Evolutionary conservation across 2,113 vertebrate genomes (phyloP), one percentile per base, ranked within the genome.

Genomic region (Talpa occidentalis): DNA sequence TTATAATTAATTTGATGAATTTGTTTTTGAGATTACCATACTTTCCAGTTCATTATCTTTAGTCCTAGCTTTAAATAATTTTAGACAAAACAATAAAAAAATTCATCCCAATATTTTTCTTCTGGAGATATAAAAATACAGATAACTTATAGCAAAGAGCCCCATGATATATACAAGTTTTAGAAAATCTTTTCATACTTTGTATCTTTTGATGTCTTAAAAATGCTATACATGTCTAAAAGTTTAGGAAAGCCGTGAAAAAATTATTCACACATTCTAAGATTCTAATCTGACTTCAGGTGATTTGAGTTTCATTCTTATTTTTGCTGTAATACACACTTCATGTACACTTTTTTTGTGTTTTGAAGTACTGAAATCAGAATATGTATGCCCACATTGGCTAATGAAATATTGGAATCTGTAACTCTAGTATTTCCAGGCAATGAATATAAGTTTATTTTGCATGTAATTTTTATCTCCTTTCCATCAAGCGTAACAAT

Each of bases 401-500:
- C 74, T 87, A 93, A 44, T 21, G 44, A 88, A 88, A 93, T 77
- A 77, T 3, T 35, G 80, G 64, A 91, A 95, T 59, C 56, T 76
- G 3, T 92, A 88, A 93, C 70, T 64, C 54, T 62, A 78, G 84
- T 80, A 90, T 95, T 97, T 98, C 84, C 84, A 86, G 64, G 66
- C 87, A 83, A 90, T 94, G 85, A 91, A 44, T 89, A 69, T 80
- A 93, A 92, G 70, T 93, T 40, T 77, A 91, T 94, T 97, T 97
- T 97, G 95, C 95, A 93, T 97, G 98, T 93, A 98, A 93, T 88
- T 97, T 98, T 98, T 96, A 98, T 98, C 97, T 97, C 90, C 90
- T 97, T 70, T 97, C 97, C 97, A 98, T 98, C 98, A 98, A 97
- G 96, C 96, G 93, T 95, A 97, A 98, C 97, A 97, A 97, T 98